These are phyloP conservation scores for Gryllus bimaculatus DNA, from an alignment of 1,140 invertebrate genomes.

Conservation along the genomic window DNA sequence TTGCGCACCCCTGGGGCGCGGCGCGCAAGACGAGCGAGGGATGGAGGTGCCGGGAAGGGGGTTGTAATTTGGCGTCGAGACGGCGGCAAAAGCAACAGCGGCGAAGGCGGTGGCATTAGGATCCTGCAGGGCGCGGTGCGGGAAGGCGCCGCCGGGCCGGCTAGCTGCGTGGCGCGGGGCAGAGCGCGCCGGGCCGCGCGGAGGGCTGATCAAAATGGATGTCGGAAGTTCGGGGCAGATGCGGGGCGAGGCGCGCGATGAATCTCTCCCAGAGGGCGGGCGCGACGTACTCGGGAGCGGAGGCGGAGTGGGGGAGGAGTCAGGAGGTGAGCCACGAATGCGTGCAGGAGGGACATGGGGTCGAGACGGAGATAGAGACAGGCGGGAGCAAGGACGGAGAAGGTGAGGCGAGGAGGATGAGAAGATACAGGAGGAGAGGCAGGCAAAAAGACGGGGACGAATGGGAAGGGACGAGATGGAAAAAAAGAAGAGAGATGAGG, in stretches of 20 bases:
- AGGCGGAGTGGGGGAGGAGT: too few species aligned
- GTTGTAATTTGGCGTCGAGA: neutral
- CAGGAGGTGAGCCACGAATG: too few species aligned
- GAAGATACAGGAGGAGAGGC: too few species aligned
- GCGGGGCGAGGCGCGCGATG: neutral
- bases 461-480: too few species aligned
- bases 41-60: too few species aligned
- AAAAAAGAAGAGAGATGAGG: too few species aligned
- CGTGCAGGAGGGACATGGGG: neutral
- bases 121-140: neutral
- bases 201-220: neutral
- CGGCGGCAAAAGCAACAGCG: neutral
- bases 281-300: neutral
- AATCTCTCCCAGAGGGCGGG: neutral
- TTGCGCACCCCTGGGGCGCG: too few species aligned
- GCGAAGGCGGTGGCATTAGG: neutral
- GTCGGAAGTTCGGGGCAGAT: neutral
- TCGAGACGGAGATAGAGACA: neutral
- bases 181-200: neutral
- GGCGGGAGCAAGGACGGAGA: neutral
- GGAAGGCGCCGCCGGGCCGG: too few species aligned
- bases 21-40: too few species aligned
- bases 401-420: neutral
- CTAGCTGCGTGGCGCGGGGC: neutral
- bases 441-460: too few species aligned